Conservation (phyloP, 2,888 invertebrate species). For the Calameuta filiformis region DNA sequence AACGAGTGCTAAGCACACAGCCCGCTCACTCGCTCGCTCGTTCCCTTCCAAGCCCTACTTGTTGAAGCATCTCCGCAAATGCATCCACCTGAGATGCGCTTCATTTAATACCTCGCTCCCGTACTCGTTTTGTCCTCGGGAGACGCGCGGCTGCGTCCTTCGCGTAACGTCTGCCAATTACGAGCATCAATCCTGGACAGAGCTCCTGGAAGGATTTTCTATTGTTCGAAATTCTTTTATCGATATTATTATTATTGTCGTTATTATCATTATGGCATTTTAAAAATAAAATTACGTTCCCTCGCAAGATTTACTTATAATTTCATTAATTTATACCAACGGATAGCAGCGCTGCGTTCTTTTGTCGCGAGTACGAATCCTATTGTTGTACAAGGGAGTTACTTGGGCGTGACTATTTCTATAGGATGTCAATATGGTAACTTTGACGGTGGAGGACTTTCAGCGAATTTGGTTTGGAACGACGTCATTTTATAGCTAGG, state of each 20-base stretch:
- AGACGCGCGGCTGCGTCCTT: not conserved
- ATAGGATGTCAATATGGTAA: not conserved
- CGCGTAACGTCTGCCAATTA: not conserved
- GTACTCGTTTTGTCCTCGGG: not conserved
- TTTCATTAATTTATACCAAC: not conserved
- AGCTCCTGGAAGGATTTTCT: not conserved
- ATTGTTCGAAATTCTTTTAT: not conserved
- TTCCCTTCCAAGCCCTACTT: conserved; percentile 9
- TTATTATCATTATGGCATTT: not conserved
- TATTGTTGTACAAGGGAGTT: not conserved
- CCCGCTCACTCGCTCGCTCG: conserved; percentile 7
- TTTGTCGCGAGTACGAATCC: not conserved
- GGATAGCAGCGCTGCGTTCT: not conserved
- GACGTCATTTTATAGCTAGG: conserved; percentile 53
- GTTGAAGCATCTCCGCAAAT: conserved; percentile 14
- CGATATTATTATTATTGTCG: not conserved
- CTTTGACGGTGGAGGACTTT: not conserved
- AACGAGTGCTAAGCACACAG: conserved; percentile 30
- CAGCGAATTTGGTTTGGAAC: conserved; percentile 47
- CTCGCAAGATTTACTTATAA: not conserved
- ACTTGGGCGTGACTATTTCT: not conserved
- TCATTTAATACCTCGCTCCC: not conserved
- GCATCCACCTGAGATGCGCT: not conserved
- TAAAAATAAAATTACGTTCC: not conserved
- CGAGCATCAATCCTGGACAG: not conserved